These are phyloP conservation scores for Drosophila borealis DNA, from an alignment of 2,888 invertebrate species.

Conservation along the genomic window DNA sequence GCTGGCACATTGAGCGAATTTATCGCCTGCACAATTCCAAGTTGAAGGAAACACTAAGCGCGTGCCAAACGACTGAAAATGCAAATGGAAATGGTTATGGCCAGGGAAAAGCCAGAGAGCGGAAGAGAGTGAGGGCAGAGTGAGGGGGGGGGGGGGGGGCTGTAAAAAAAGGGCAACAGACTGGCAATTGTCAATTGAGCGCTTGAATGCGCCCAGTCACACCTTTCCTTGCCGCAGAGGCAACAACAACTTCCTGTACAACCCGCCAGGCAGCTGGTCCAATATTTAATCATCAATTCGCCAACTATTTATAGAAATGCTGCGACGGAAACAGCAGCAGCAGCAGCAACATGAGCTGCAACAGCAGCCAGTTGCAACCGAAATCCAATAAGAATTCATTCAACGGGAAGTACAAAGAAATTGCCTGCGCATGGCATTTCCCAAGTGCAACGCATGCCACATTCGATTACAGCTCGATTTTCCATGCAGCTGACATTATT, in stretches of 20 bases:
- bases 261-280: conserved; percentile 40
- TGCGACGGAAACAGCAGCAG: conserved; percentile 8
- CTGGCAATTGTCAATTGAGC: conserved; percentile 55
- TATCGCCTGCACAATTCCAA: conserved; percentile 48
- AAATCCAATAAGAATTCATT: conserved; percentile 8
- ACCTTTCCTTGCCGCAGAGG: conserved; percentile 36
- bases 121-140: not conserved
- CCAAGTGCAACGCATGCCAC: conserved; percentile 19
- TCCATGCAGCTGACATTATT: conserved; percentile 31
- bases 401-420: not conserved
- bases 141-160: not conserved
- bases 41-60: conserved; percentile 67
- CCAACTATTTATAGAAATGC: conserved; percentile 43
- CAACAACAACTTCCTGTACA: conserved; percentile 51
- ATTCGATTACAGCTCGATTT: conserved; percentile 18
- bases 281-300: conserved; percentile 49
- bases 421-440: not conserved
- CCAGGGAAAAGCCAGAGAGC: not conserved
- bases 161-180: not conserved
- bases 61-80: conserved; percentile 44
- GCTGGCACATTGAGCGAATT: conserved; percentile 41
- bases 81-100: not conserved
- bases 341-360: not conserved
- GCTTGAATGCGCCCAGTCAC: conserved; percentile 45
- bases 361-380: not conserved